phyloP scores from a whole-genome alignment of 2,888 invertebrate genomes.

The Invenusta paracnida region DNA sequence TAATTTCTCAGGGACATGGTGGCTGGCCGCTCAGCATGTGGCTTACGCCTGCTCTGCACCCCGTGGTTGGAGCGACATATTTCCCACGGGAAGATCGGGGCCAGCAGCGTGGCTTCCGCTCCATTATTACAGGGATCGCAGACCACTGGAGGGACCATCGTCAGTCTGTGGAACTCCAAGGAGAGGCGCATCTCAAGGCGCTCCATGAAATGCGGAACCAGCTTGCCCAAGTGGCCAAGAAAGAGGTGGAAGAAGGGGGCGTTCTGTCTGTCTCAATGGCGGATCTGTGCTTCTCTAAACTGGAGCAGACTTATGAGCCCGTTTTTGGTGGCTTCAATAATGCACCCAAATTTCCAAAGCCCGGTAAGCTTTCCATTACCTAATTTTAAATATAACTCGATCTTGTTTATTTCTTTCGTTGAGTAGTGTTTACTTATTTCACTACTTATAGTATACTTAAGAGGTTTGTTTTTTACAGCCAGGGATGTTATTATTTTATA shows the following conservation, averaged over 20 bases:
- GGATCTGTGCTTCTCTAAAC: slow-evolving; percentile 66
- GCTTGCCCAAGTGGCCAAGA: slow-evolving; percentile 46
- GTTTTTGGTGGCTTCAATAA: slow-evolving; percentile 77
- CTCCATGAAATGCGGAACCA: slow-evolving; percentile 65
- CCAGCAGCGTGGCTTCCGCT: slow-evolving; percentile 78
- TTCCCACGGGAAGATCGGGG: slow-evolving; percentile 79
- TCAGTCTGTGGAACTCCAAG: slow-evolving; percentile 48
- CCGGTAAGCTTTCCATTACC: slow-evolving; percentile 60
- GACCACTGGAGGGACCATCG: slow-evolving; percentile 71
- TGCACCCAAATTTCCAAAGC: slow-evolving; percentile 88
- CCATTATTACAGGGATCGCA: slow-evolving; percentile 71
- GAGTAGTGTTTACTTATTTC: too few species aligned
- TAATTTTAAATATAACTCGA: too few species aligned
- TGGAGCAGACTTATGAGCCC: slow-evolving; percentile 64
- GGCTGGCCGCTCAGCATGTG: slow-evolving; percentile 97
- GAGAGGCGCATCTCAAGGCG: slow-evolving; percentile 52
- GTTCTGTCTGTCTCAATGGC: slow-evolving; percentile 45
- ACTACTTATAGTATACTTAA: too few species aligned
- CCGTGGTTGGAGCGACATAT: slow-evolving; percentile 85
- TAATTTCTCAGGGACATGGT: slow-evolving; percentile 62
- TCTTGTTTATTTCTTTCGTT: too few species aligned
- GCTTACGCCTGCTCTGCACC: slow-evolving; percentile 79
- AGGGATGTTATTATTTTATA: too few species aligned
- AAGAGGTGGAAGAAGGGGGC: slow-evolving; percentile 33
- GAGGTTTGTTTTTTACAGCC: too few species aligned